Conservation (phyloP, 2,113 vertebrate species). For the Perca fluviatilis region DNA sequence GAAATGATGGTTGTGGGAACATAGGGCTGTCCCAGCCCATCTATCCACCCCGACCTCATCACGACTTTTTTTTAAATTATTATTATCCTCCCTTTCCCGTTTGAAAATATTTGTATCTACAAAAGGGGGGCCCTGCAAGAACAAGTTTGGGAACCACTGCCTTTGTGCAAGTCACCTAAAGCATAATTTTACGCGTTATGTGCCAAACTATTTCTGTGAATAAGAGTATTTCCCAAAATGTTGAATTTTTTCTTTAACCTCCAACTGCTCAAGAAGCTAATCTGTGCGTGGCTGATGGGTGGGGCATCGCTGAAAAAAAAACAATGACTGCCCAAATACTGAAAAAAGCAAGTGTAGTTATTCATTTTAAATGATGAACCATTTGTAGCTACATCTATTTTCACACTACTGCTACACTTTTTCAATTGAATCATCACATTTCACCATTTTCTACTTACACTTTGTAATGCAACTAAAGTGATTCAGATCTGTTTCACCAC, state of each 20-base stretch:
- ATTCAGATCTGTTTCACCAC: slow-evolving; percentile 1
- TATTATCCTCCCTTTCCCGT: no score
- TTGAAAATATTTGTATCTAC: no score
- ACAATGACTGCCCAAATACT: background rate
- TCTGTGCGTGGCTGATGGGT: no score
- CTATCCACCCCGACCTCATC: no score
- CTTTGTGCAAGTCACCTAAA: background rate
- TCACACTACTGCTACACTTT: background rate
- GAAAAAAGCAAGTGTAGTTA: background rate
- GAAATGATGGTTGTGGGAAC: no score
- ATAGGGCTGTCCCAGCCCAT: no score
- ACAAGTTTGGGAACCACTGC: no score
- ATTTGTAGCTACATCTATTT: background rate
- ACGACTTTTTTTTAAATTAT: no score
- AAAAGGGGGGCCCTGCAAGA: no score
- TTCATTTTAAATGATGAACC: background rate
- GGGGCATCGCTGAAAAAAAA: background rate
- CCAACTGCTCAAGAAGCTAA: no score
- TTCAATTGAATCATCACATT: background rate
- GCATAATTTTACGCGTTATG: background rate
- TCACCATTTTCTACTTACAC: background rate
- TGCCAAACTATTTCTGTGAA: background rate
- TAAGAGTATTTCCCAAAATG: background rate
- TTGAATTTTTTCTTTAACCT: background rate
- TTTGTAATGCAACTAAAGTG: background rate